A percentile compares a stretch with the other conserved stretches of the same genome.
phyloP scores from a whole-genome alignment of 2,888 invertebrate genomes.

The Hypolimnas misippus region DNA sequence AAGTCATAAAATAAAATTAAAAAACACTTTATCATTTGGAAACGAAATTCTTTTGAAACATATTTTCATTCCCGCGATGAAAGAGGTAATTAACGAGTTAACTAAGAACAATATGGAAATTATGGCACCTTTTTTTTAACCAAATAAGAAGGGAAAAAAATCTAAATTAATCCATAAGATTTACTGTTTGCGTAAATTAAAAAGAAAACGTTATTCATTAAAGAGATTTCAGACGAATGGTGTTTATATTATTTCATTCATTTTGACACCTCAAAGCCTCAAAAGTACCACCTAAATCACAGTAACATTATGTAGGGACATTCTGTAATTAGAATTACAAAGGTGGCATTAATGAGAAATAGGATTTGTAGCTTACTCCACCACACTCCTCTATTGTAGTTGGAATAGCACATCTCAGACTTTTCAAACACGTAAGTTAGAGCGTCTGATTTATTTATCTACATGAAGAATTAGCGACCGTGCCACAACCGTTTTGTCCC shows the following conservation, averaged over 20 bases:
- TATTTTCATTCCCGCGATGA: neutral
- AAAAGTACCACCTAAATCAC: too few species aligned
- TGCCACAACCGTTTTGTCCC: too few species aligned
- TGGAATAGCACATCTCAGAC: too few species aligned
- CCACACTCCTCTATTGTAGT: too few species aligned
- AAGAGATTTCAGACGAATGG: conserved; percentile 1
- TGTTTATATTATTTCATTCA: neutral
- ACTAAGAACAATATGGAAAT: conserved; percentile 20
- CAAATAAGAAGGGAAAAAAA: conserved; percentile 18
- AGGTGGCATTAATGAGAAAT: too few species aligned
- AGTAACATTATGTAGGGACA: too few species aligned
- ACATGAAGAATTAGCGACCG: too few species aligned
- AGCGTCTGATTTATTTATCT: too few species aligned
- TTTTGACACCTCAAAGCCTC: neutral
- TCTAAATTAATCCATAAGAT: conserved; percentile 13
- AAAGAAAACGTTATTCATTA: conserved; percentile 2
- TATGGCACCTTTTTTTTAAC: conserved; percentile 17
- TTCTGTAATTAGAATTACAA: too few species aligned
- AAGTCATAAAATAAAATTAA: neutral
- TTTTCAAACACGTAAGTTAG: too few species aligned
- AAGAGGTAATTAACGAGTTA: conserved; percentile 20
- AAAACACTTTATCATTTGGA: neutral
- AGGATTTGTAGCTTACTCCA: too few species aligned
- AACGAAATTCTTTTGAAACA: conserved; percentile 2
- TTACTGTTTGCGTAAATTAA: conserved; percentile 18